A percentile compares a stretch with the other conserved stretches of the same genome.
Conservation (phyloP, 2,888 invertebrate genomes). For the Piscicola geometra region DNA sequence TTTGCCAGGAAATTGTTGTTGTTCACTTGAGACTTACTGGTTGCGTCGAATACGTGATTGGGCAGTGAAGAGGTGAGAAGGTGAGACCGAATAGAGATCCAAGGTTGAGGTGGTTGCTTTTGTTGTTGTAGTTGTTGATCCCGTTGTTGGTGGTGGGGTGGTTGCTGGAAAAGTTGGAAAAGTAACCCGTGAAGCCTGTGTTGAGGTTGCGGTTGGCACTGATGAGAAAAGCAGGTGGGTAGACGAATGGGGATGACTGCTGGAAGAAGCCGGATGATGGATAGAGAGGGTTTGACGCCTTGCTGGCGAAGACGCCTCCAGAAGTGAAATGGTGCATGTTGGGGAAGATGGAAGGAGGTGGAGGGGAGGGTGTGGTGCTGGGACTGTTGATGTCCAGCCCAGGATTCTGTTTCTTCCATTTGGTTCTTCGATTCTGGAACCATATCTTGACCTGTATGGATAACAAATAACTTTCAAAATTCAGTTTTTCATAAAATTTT, state of each 20-base stretch:
- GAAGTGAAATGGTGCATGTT: neutral
- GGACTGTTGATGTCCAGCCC: conserved; percentile 79
- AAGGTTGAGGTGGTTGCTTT: neutral
- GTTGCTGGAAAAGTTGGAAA: neutral
- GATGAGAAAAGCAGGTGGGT: conserved; percentile 23
- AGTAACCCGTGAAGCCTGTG: neutral
- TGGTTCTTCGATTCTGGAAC: conserved; percentile 72
- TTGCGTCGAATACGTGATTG: too few species aligned
- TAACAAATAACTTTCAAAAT: neutral
- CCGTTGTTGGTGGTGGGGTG: neutral
- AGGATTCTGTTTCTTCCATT: conserved; percentile 99
- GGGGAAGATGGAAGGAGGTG: neutral
- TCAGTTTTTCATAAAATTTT: neutral
- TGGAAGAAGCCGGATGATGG: neutral
- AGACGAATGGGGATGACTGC: neutral
- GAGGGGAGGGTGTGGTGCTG: conserved; percentile 21
- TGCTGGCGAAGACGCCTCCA: neutral
- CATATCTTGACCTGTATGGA: conserved; percentile 63
- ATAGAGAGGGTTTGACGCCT: neutral
- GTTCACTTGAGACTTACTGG: too few species aligned
- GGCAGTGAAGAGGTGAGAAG: too few species aligned
- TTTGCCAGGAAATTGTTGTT: too few species aligned
- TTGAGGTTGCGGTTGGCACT: neutral
- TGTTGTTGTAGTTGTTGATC: neutral
- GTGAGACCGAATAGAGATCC: neutral